Evolutionary conservation across 2,113 vertebrate genomes (phyloP).

Genomic region (Heptranchias perlo): DNA sequence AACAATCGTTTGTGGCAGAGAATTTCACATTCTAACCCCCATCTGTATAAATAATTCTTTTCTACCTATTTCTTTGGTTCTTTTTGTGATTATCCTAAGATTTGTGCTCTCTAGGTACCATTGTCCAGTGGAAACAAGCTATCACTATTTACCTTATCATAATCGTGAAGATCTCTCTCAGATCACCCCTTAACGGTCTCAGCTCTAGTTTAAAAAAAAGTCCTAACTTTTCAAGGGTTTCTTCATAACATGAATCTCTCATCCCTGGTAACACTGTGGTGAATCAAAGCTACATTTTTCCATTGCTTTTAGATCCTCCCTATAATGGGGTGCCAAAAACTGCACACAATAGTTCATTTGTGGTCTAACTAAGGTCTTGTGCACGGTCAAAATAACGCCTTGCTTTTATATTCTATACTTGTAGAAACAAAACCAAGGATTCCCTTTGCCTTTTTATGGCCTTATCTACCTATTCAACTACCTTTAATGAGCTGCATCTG

Average conservation of each 20-base stretch:
- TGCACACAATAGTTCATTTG: background rate
- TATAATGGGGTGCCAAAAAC: background rate
- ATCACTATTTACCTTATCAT: background rate
- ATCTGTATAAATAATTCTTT: background rate
- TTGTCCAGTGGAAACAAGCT: background rate
- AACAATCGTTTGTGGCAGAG: background rate
- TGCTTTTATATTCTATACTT: background rate
- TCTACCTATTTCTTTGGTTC: background rate
- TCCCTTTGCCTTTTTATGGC: background rate
- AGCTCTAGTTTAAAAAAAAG: background rate
- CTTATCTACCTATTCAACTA: background rate
- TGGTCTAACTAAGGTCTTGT: background rate
- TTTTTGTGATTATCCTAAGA: background rate
- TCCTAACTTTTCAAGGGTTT: background rate
- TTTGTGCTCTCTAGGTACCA: background rate
- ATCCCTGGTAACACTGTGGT: background rate
- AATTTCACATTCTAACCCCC: background rate
- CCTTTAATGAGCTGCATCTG: background rate
- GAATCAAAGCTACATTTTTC: background rate
- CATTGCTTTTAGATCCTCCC: background rate
- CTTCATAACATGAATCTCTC: background rate
- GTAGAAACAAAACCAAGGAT: background rate
- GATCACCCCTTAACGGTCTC: background rate
- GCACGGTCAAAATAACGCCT: background rate
- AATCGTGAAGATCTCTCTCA: background rate